Evolutionary conservation across 1,140 invertebrate genomes (phyloP).

Genomic region (Penaeus vannamei): DNA sequence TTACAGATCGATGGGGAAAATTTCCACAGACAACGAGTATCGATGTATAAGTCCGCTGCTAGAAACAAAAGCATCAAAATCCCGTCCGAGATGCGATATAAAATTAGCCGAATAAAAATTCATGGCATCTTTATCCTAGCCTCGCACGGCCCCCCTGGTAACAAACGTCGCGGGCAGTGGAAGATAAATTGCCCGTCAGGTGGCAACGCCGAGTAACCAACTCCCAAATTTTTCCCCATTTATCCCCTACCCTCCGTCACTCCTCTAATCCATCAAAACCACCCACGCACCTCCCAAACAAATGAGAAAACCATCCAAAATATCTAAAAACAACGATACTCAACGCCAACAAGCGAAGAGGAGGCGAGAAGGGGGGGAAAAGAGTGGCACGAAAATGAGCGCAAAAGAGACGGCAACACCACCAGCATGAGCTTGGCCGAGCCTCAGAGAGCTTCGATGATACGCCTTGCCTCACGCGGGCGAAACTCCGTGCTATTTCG

Average conservation of each 20-base stretch:
- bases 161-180: constrained; percentile 7
- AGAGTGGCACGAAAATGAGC: not conserved
- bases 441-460: not conserved
- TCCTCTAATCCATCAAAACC: too few species aligned
- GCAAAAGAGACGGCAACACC: constrained; percentile 37
- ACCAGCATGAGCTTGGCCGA: not conserved
- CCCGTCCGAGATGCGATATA: not conserved
- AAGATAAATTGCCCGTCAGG: constrained; percentile 31
- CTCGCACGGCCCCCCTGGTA: constrained; percentile 34
- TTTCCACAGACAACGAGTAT: too few species aligned
- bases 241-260: not conserved
- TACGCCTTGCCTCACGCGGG: too few species aligned
- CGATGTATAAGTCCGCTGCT: too few species aligned
- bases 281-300: too few species aligned
- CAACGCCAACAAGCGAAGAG: too few species aligned
- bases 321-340: too few species aligned
- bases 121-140: constrained; percentile 45
- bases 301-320: too few species aligned
- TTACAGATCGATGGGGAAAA: too few species aligned
- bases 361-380: too few species aligned
- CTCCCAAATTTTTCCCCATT: not conserved
- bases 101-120: not conserved
- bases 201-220: constrained; percentile 39
- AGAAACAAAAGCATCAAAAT: too few species aligned
- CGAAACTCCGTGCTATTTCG: too few species aligned